Evolutionary conservation across 1,140 invertebrate genomes (phyloP).

Genomic region (Dinoponera quadriceps): DNA sequence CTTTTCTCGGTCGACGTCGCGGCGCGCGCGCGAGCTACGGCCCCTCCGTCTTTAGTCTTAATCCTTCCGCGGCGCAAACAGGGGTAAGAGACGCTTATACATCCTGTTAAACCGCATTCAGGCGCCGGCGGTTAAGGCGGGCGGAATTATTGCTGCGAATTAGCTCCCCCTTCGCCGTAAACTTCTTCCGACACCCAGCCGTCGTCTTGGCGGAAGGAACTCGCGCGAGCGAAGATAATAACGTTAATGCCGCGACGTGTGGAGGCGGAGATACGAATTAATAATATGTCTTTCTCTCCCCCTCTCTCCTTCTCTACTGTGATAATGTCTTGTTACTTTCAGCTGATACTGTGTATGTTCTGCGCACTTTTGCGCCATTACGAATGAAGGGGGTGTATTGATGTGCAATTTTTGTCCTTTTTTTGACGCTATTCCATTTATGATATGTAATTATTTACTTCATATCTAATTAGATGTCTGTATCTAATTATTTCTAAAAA

Average conservation of each 20-base stretch:
- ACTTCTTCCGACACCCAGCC: conserved; percentile 51
- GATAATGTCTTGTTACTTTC: too few species aligned
- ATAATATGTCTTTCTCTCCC: conserved; percentile 26
- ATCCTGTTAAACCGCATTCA: conserved; percentile 70
- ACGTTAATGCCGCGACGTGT: conserved; percentile 47
- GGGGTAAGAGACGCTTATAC: conserved; percentile 66
- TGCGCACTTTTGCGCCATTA: too few species aligned
- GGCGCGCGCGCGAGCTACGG: conserved; percentile 25
- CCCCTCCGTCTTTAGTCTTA: conserved; percentile 64
- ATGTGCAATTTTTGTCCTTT: too few species aligned
- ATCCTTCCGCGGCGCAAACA: conserved; percentile 61
- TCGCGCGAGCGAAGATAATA: conserved; percentile 57
- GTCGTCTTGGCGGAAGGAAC: conserved; percentile 49
- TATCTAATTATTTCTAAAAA: too few species aligned
- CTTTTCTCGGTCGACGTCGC: conserved; percentile 47
- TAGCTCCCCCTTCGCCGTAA: conserved; percentile 51
- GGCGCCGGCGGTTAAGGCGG: conserved; percentile 55
- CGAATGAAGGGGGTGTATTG: too few species aligned
- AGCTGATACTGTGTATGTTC: too few species aligned
- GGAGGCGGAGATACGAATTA: conserved; percentile 46
- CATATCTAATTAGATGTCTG: too few species aligned
- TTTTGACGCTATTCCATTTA: too few species aligned
- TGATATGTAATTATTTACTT: too few species aligned
- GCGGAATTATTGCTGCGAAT: conserved; percentile 68
- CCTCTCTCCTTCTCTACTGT: too few species aligned